Evolutionary conservation across 2,888 invertebrate genomes (phyloP), one percentile per base, ranked within the genome.

Genomic region (Meiosimyza platycephala): DNA sequence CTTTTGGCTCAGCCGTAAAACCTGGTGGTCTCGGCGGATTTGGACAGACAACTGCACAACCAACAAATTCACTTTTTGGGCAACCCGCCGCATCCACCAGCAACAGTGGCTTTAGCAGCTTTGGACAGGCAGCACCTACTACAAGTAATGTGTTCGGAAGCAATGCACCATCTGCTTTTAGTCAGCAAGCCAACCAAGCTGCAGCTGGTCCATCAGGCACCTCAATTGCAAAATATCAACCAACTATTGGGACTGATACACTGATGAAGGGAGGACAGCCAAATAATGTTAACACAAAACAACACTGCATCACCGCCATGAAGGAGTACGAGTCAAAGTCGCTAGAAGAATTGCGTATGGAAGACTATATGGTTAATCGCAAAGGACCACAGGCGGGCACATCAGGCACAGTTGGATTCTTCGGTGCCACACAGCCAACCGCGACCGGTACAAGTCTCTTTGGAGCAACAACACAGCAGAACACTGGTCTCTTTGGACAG

Each of bases 251-350:
- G 2, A 94, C 93, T 0, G 99, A 99, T 83, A 94, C 96, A 0
- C 93, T 98, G 88, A 91, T 96, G 82, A 98, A 98, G 87, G 93
- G 93, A 77, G 96, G 97, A 0, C 90, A 92, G 3, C 92, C 94
- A 3, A 93, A 93, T 83, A 95, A 90, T 77, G 96, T 99, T 77
- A 95, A 92, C 80, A 99, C 98, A 0, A 93, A 96, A 80, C 97
- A 98, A 85, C 95, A 98, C 84, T 98, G 98, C 86, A 98, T 99
- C 75, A 97, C 97, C 0, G 96, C 96, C 73, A 99, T 99, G 99
- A 97, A 98, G 89, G 98, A 99, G 84, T 99, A 99, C 85, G 98
- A 99, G 83, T 88, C 86, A 65, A 99, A 99, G 86, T 96, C 96
- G 0, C 87, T 99, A 33, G 99, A 99, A 88, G 99, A 99, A 85